Evolutionary conservation across 2,797 vertebrate species (phyloP).

Genomic region (Florisuga fusca): DNA sequence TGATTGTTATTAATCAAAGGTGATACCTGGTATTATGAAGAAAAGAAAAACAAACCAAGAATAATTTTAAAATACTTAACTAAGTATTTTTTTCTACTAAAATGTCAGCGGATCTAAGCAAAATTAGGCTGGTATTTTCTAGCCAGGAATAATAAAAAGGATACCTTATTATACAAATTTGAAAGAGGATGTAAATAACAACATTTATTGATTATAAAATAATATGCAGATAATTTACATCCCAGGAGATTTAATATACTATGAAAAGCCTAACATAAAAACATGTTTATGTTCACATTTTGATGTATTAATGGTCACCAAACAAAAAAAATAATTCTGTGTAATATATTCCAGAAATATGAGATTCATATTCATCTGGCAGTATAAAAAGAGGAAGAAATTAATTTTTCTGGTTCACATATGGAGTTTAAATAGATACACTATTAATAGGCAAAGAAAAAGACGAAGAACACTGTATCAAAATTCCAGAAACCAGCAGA

Average conservation of each 20-base stretch:
- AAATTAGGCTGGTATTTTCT: conserved; percentile 28
- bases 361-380: background rate
- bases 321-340: background rate
- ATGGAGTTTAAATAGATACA: conserved; percentile 43
- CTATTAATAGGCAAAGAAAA: conserved; percentile 17
- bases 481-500: conserved; percentile 47
- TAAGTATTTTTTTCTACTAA: conserved; percentile 1
- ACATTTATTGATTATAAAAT: background rate
- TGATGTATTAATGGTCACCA: background rate
- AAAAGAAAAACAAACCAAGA: conserved; percentile 40
- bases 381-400: conserved; percentile 52
- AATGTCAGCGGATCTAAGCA: conserved; percentile 31
- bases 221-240: background rate
- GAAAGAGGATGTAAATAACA: conserved; percentile 1
- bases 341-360: background rate
- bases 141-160: conserved; percentile 39
- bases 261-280: background rate
- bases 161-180: background rate
- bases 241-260: background rate
- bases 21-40: conserved; percentile 62
- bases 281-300: background rate
- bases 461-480: conserved; percentile 29
- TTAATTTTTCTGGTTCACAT: conserved; percentile 58
- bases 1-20: conserved; percentile 78
- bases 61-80: conserved; percentile 36